Conservation (phyloP, 2,113 vertebrate genomes). For the Origma solitaria region DNA sequence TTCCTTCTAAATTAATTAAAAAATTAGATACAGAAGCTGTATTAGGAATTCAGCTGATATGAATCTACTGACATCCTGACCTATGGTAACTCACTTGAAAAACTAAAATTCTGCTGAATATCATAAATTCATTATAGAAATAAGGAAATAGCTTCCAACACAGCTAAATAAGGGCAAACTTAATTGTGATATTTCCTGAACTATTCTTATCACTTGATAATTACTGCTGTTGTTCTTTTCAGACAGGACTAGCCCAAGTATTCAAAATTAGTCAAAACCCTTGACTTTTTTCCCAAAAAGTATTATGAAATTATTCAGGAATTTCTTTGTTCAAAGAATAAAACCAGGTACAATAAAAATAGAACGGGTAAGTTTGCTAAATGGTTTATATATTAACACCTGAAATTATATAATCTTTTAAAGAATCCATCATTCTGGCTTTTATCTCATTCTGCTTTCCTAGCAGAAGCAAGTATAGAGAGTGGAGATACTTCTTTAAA, state of each 20-base stretch:
- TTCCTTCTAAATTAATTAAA: background rate
- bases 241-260: background rate
- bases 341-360: background rate
- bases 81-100: background rate
- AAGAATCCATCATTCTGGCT: background rate
- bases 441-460: background rate
- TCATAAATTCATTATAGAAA: background rate
- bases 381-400: background rate
- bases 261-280: background rate
- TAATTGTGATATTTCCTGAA: background rate
- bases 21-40: background rate
- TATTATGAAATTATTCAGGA: background rate
- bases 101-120: background rate
- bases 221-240: background rate
- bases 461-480: background rate
- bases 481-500: background rate
- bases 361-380: background rate
- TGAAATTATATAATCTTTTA: background rate
- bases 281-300: background rate
- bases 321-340: background rate
- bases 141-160: background rate
- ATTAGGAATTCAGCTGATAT: background rate
- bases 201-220: background rate
- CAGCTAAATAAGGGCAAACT: background rate
- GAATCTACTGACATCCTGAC: background rate